Base-by-base conservation (phyloP, 2,888 invertebrate species). In the Drosophila hawaiiensis region DNA sequence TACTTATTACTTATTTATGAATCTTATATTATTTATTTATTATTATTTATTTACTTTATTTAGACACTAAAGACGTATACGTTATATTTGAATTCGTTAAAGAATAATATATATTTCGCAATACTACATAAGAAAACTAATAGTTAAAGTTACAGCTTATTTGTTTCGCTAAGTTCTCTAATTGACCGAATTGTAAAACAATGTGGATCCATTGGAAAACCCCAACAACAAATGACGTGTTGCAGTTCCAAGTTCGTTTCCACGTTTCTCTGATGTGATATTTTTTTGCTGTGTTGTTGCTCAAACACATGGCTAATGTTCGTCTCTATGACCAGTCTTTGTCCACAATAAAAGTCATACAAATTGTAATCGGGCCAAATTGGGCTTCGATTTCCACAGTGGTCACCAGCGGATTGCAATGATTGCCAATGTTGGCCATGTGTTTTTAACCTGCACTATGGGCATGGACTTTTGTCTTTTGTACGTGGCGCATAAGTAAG, bases 371-470 rank as follows among this genome's bases (percentile, higher is more conserved):
- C 43, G 3, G 2, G 14, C 29, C 19, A 28, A 22, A 67, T 33
- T 54, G 50, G 54, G 47, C 4, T 22, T 39, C 28, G 72, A 60
- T 60, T 25, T 22, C 90, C 91, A 88, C 69, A 69, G 84, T 89
- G 47, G 47, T 47, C 22, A 47, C 47, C 47, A 47, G 47, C 47
- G 25, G 25, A 47, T 47, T 47, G 37, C 54, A 25, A 54, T 68
- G 71, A 64, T 65, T 87, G 84, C 84, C 47, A 47, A 47, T 47
- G 58, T 49, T 54, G 39, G 43, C 54, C n/a, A 49, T 65, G 73
- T 85, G 86, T 83, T 87, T 89, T 81, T 68, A 83, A 89, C 86
- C 84, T 85, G 89, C 86, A 90, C 55, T 55, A 83, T 88, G 90
- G 80, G 89, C 86, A 79, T 76, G 75, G 86, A 87, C 70, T 62